Base-by-base conservation (phyloP, 2,113 vertebrate genomes). In the Aythya baeri region DNA sequence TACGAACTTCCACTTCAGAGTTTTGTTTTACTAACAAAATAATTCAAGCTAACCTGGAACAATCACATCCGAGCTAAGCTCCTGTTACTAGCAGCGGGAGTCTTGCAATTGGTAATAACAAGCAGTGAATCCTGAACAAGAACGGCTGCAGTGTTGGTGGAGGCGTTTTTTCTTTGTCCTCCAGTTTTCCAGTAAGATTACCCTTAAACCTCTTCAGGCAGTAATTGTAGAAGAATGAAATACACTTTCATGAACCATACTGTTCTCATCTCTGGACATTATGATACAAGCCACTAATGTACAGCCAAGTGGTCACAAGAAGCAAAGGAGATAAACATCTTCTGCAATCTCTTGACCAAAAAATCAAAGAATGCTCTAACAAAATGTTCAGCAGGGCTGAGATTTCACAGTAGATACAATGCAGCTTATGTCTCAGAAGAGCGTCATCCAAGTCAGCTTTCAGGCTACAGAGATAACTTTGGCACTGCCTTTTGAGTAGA, bases 261-360 rank as follows among this genome's bases (percentile, higher is more conserved):
- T 54, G 57, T 71, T 58, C 65, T 61, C 7, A 59, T 27, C 59
- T 70, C 79, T 5, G 0, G 46, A 72, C 9, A 26, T 20, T 78
- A 7, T 23, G 13, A n/a, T 44, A 41, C n/a, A 90, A 67, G 57
- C 46, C 36, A 85, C 38, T 12, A 61, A 25, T 2, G 4, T 32
- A 86, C 9, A 55, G 12, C 9, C 46, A 77, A 0, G 0, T 5
- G 17, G 12, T 18, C 3, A 5, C 0, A 6, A 57, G 32, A 82
- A 87, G 2, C 18, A 15, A 85, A 79, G 13, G 29, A 58, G 13
- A 38, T 5, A 0, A 72, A 22, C 29, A 32, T 9, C n/a, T 91
- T 76, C 22, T 5, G 44, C 27, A 61, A 71, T 7, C 27, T 82
- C 34, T 62, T 54, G 8, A 91, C 3, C 9, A 77, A 87, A 26